Conservation (phyloP, 2,113 vertebrate genomes). For the Chrysochloris asiatica region DNA sequence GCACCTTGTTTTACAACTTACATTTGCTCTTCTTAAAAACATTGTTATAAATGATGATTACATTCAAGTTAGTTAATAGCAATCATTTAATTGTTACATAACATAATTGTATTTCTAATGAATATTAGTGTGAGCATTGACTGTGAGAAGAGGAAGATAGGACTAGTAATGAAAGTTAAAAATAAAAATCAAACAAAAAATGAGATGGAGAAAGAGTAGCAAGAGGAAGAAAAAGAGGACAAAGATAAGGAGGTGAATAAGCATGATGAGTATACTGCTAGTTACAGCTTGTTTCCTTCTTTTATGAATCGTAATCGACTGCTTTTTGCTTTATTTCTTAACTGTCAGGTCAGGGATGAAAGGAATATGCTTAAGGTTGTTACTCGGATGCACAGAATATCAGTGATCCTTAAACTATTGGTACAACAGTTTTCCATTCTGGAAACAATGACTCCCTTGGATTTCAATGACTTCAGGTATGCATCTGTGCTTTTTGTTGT, state of each 20-base stretch:
- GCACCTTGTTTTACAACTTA: neutral
- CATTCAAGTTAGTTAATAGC: neutral
- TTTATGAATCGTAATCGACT: neutral
- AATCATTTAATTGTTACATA: neutral
- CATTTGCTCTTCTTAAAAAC: neutral
- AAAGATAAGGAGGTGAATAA: neutral
- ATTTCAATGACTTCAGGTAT: constrained; percentile 98
- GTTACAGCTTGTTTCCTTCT: neutral
- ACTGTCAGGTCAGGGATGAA: constrained; percentile 92
- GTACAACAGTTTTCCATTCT: constrained; percentile 95
- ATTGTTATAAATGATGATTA: neutral
- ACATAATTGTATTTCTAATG: neutral
- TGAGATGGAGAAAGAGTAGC: neutral
- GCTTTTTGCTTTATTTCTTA: neutral
- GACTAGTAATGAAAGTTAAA: neutral
- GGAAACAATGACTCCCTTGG: constrained; percentile 97
- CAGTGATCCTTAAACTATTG: constrained; percentile 92
- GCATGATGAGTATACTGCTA: no score
- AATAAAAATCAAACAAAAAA: neutral
- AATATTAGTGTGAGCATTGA: neutral
- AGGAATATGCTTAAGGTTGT: constrained; percentile 97
- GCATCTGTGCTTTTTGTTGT: neutral
- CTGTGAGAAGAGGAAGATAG: neutral
- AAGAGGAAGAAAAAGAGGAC: neutral
- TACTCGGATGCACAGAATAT: constrained; percentile 92